Conservation (phyloP, 2,797 vertebrate species). For the Notoglanidium macrostoma region DNA sequence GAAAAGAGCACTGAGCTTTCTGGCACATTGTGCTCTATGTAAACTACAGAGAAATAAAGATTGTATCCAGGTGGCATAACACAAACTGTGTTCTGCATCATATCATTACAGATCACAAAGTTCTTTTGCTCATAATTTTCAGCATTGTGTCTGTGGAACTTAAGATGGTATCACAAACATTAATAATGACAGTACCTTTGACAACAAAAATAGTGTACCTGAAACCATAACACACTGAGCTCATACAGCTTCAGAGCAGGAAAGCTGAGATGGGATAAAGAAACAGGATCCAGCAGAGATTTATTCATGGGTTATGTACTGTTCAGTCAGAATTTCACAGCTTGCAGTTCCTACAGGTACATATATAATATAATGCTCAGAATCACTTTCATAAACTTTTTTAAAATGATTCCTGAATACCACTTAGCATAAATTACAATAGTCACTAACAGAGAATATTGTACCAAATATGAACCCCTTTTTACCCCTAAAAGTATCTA, state of each 20-base stretch:
- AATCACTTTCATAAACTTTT: neutral
- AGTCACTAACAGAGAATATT: neutral
- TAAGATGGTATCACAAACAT: neutral
- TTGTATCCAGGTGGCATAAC: conserved; percentile 22
- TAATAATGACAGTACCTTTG: neutral
- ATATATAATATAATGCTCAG: neutral
- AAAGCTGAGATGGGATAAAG: conserved; percentile 3
- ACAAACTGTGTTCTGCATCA: neutral
- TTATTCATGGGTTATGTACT: neutral
- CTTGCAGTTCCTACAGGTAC: neutral
- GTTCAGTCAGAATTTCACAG: neutral
- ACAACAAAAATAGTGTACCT: neutral
- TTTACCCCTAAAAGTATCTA: neutral
- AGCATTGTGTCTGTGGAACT: neutral
- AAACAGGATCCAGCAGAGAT: neutral
- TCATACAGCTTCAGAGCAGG: neutral
- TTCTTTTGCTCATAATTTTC: neutral
- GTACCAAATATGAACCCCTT: neutral
- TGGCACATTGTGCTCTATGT: conserved; percentile 20
- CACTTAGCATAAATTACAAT: neutral
- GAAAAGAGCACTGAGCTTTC: conserved; percentile 3
- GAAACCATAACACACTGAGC: neutral
- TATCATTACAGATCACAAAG: neutral
- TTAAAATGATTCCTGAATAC: neutral
- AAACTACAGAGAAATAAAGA: conserved; percentile 14